A percentile compares a stretch with the other conserved stretches of the same genome.
Conservation (phyloP, 2,797 vertebrate species). For the Oceanodroma leucorhoa region DNA sequence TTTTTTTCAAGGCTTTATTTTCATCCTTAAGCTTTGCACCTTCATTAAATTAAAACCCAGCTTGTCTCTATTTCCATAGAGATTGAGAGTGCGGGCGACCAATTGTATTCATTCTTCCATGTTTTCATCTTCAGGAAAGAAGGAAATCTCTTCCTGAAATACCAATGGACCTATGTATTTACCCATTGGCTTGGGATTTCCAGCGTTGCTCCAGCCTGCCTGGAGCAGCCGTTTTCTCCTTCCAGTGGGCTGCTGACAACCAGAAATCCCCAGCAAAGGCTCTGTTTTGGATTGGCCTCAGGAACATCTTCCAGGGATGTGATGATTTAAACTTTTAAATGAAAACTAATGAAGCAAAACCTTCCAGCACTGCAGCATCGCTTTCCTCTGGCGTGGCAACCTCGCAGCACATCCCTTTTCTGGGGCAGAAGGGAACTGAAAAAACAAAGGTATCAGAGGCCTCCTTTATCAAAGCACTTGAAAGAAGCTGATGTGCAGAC, state of each 20-base stretch:
- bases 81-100: background rate
- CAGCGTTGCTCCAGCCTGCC: background rate
- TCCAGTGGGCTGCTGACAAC: background rate
- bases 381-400: background rate
- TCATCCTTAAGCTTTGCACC: slow-evolving; percentile 46
- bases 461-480: slow-evolving; percentile 49
- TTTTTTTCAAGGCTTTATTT: slow-evolving; percentile 19
- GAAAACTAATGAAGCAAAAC: background rate
- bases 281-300: background rate
- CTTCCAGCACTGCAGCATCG: background rate
- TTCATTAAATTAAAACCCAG: slow-evolving; percentile 31
- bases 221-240: background rate
- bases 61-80: background rate
- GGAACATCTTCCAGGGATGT: background rate
- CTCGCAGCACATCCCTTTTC: background rate
- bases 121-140: background rate
- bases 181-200: background rate
- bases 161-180: accelerated
- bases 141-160: background rate
- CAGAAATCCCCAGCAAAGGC: background rate
- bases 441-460: background rate
- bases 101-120: background rate
- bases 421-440: background rate
- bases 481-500: slow-evolving; percentile 6
- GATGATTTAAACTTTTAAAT: background rate